These are phyloP conservation scores for Microtus oregoni DNA, from an alignment of 2,113 vertebrate species.

Conservation along the genomic window DNA sequence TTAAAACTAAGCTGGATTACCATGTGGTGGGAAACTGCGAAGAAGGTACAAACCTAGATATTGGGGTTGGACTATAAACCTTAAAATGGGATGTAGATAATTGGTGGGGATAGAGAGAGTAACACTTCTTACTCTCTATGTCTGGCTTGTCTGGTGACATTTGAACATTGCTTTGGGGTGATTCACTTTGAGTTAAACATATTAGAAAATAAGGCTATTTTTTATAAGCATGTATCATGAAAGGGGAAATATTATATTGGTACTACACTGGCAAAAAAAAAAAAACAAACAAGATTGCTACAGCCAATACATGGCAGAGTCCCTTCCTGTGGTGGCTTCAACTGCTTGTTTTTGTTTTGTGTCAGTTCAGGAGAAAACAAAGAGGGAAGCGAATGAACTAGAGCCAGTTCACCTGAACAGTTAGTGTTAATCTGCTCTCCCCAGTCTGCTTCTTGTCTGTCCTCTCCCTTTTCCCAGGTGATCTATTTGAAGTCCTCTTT, in stretches of 20 bases:
- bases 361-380: conserved; percentile 65
- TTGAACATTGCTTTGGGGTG: conserved; percentile 21
- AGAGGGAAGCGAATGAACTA: conserved; percentile 75
- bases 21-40: not conserved
- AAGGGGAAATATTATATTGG: conserved; percentile 48
- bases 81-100: not conserved
- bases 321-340: conserved; percentile 74
- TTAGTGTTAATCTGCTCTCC: conserved; percentile 73
- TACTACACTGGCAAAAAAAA: conserved; percentile 48
- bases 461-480: conserved; percentile 30
- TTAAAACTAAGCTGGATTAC: conserved; percentile 17
- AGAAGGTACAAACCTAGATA: not conserved
- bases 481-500: conserved; percentile 63
- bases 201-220: conserved; percentile 74
- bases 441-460: conserved; percentile 34
- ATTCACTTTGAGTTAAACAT: conserved; percentile 64
- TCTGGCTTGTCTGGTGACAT: conserved; percentile 44
- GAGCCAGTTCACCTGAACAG: conserved; percentile 72
- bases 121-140: not conserved
- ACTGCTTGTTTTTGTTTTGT: conserved; percentile 79
- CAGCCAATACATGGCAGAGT: conserved; percentile 65
- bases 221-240: conserved; percentile 53
- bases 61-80: not conserved
- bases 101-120: not conserved
- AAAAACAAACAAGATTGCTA: conserved; percentile 30